Evolutionary conservation across 2,888 invertebrate species (phyloP).

Genomic region (Scelioninae gen. 1): DNA sequence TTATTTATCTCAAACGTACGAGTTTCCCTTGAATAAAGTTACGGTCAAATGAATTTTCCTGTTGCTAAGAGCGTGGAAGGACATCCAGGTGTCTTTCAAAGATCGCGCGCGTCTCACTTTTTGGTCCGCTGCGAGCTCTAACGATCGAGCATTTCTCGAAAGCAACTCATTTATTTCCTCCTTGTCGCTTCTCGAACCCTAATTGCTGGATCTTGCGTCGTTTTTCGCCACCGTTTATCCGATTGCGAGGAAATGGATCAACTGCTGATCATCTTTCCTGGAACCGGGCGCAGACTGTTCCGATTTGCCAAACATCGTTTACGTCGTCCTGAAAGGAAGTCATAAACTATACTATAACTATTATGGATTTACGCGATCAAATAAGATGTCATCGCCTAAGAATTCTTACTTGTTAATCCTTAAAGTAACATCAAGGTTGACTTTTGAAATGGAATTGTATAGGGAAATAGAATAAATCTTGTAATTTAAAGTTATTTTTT

Average conservation of each 20-base stretch:
- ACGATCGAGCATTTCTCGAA: constrained; percentile 28
- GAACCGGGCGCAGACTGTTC: constrained; percentile 23
- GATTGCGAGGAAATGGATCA: constrained; percentile 28
- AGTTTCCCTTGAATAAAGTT: constrained; percentile 45
- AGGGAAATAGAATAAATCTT: too few relatives aligned
- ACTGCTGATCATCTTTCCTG: constrained; percentile 34
- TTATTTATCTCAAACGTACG: constrained; percentile 17
- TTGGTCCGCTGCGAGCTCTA: constrained; percentile 34
- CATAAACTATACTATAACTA: constrained; percentile 21
- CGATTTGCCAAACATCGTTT: constrained; percentile 36
- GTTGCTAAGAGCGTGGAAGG: constrained; percentile 44
- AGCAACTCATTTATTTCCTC: constrained; percentile 4
- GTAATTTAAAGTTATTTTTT: too few relatives aligned
- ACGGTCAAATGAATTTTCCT: constrained; percentile 56
- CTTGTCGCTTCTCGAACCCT: constrained; percentile 8
- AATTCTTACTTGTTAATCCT: too few relatives aligned
- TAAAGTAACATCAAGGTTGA: too few relatives aligned
- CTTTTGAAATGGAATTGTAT: too few relatives aligned
- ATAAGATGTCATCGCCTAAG: not conserved
- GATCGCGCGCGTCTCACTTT: constrained; percentile 41
- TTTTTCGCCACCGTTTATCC: constrained; percentile 32
- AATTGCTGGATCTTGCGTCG: constrained; percentile 17
- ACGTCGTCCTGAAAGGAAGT: constrained; percentile 23
- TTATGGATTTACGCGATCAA: constrained; percentile 17
- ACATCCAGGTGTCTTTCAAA: constrained; percentile 50